Percentiles rank a stretch among this genome's conserved stretches.
Conservation (phyloP, 2,888 invertebrate genomes). For the Craniophora ligustri region DNA sequence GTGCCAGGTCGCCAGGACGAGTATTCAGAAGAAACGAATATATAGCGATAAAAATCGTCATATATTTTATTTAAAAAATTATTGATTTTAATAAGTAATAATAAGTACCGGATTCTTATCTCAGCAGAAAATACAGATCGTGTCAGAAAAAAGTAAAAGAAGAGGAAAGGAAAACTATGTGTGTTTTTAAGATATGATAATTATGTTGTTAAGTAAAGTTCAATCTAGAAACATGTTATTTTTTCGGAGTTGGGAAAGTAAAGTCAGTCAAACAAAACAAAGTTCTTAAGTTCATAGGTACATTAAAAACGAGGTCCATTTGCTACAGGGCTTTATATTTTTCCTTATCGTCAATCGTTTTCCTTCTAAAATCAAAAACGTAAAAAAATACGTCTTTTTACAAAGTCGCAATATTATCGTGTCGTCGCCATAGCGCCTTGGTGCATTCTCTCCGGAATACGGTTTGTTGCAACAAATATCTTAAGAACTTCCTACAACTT, state of each 20-base stretch:
- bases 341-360: conserved; percentile 16
- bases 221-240: too few species aligned
- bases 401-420: conserved; percentile 13
- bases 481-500: conserved; percentile 63
- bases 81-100: neutral
- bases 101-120: too few species aligned
- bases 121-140: too few species aligned
- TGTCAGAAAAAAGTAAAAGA: too few species aligned
- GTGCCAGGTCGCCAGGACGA: conserved; percentile 53
- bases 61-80: too few species aligned
- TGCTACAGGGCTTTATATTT: neutral
- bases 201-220: too few species aligned
- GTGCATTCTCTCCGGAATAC: conserved; percentile 66
- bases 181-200: too few species aligned
- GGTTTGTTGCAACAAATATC: conserved; percentile 68
- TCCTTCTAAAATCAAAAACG: conserved; percentile 1
- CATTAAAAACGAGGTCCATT: too few species aligned
- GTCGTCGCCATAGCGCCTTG: conserved; percentile 32
- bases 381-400: neutral
- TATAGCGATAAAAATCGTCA: conserved; percentile 21
- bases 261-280: too few species aligned
- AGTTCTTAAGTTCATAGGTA: too few species aligned
- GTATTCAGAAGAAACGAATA: conserved; percentile 47
- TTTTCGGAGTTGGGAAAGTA: too few species aligned
- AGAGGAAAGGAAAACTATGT: too few species aligned